Base-by-base conservation (phyloP, 2,113 vertebrate species). In the Campylorhamphus procurvoides region DNA sequence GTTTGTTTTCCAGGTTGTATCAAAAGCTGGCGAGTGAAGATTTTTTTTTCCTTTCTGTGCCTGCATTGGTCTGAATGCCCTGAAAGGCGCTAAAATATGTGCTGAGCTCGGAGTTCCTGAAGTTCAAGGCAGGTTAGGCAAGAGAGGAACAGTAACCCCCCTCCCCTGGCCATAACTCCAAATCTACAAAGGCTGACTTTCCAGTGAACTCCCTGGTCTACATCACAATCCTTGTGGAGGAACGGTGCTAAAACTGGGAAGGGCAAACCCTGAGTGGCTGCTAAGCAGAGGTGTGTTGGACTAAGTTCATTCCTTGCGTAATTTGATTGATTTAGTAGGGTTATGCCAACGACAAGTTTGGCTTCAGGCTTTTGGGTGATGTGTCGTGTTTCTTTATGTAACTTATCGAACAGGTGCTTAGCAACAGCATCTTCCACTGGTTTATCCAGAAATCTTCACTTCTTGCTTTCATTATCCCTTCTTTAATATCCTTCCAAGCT, bases 1-100 rank as follows among this genome's bases (percentile, higher is more conserved):
- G 92, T 76, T 92, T 89, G 68, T 84, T 93, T 95, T 93, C 82
- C 59, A 94, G 94, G 75, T 90, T 88, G 84, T 75, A 88, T 96
- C 84, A 82, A 86, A 97, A 93, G 95, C 84, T 86, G 83, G 83
- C 35, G 18, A 52, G 89, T 58, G 89, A 95, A 89, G 94, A 47
- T 22, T 86, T 95, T 90, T 94, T 88, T 94, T 91, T 86, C 79
- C 76, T 96, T 97, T 94, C 97, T 66, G 60, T 14, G 4, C 91
- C 55, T 29, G 18, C 5, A 50, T 90, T 55, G 40, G 71, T 49
- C 52, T 50, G 91, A 94, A 76, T 31, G 37, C n/a, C 63, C 77
- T 69, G 86, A 93, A 89, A 91, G 91, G 86, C 5, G 3, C 77
- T 78, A 87, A 88, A 25, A 1, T 18, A 49, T 64, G 79, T 74